Evolutionary conservation across 1,140 invertebrate genomes (phyloP).

Genomic region (Chironomus tepperi): DNA sequence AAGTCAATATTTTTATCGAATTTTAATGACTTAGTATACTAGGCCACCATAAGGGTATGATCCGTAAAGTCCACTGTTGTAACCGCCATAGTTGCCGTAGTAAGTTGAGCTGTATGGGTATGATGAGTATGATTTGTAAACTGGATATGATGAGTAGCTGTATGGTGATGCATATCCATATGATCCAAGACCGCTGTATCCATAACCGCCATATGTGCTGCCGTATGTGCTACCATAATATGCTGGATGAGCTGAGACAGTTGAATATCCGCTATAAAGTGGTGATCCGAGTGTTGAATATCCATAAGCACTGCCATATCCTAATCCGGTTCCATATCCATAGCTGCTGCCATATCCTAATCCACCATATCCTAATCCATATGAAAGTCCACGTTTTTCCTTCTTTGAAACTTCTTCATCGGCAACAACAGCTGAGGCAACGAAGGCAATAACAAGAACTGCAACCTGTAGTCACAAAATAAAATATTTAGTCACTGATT

Average conservation of each 20-base stretch:
- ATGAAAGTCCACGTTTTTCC: not conserved
- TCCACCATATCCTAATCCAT: constrained; percentile 2
- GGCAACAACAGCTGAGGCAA: not conserved
- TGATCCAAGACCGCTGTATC: not conserved
- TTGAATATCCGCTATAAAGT: not conserved
- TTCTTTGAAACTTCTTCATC: not conserved
- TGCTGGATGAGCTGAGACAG: not conserved
- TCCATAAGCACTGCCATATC: not conserved
- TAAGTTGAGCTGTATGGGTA: too few relatives aligned
- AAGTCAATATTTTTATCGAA: not conserved
- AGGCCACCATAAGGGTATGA: not conserved
- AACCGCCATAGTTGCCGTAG: not conserved
- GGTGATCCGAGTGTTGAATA: not conserved
- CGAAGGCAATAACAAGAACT: not conserved
- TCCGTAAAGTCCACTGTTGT: not conserved
- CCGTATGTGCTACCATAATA: constrained; percentile 4
- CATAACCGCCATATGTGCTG: not conserved
- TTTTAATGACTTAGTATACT: not conserved
- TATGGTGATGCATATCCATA: not conserved
- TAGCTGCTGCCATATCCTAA: not conserved
- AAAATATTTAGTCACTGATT: not conserved
- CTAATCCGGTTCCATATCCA: too few relatives aligned
- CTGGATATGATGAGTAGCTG: not conserved
- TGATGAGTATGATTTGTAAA: not conserved
- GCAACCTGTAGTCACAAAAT: not conserved